A percentile compares a stretch with the other conserved stretches of the same genome.
Evolutionary conservation across 2,797 vertebrate species (phyloP).

Genomic region (Channallabes apus): DNA sequence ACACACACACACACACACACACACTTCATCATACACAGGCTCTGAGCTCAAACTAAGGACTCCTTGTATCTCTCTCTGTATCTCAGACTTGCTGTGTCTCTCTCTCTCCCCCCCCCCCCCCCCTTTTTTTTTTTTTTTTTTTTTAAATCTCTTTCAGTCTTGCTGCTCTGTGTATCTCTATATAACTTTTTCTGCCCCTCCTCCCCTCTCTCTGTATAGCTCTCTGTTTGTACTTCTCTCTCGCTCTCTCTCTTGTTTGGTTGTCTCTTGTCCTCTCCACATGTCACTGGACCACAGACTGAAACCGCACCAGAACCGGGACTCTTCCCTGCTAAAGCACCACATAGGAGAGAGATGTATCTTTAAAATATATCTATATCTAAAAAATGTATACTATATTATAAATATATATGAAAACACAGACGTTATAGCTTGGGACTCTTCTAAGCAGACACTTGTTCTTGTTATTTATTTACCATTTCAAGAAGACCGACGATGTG

Average conservation of each 20-base stretch:
- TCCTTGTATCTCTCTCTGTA: background rate
- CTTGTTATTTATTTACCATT: constrained; percentile 77
- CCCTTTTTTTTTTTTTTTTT: too few relatives aligned
- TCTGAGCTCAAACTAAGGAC: background rate
- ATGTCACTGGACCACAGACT: constrained; percentile 51
- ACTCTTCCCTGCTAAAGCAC: constrained; percentile 66
- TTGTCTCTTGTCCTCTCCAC: constrained; percentile 36
- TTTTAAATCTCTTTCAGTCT: too few relatives aligned
- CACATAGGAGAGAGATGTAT: constrained; percentile 71
- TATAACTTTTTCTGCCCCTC: background rate
- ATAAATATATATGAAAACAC: constrained; percentile 73
- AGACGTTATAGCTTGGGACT: constrained; percentile 71
- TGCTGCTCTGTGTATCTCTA: background rate
- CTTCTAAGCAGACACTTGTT: constrained; percentile 70
- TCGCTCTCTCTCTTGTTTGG: background rate
- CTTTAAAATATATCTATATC: constrained; percentile 67
- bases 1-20: constrained; percentile 19
- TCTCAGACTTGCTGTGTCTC: background rate
- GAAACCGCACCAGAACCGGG: constrained; percentile 59
- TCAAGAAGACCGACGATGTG: constrained; percentile 60
- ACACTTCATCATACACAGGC: background rate
- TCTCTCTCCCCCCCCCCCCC: too few relatives aligned
- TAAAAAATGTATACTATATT: constrained; percentile 57
- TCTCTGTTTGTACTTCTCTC: background rate
- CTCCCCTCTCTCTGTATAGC: background rate